A percentile compares a stretch with the other conserved stretches of the same genome.
Conservation (phyloP, 1,140 invertebrate species). For the Aphelenchoides avenae region DNA sequence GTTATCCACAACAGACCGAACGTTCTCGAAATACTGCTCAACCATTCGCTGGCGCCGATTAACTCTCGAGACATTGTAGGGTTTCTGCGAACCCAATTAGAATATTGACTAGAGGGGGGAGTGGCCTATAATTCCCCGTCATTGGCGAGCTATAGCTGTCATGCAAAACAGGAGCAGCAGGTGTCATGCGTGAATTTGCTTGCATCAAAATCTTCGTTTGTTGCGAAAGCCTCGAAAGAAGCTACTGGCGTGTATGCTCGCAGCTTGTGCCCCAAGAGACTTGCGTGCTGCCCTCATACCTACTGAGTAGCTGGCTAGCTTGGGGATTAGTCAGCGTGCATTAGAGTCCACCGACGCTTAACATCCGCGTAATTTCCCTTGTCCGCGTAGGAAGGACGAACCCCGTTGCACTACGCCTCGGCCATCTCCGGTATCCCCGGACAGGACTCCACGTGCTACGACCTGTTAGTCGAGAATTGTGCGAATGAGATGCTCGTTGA, state of each 20-base stretch:
- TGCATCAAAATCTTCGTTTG: too few relatives aligned
- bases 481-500: conserved; percentile 48
- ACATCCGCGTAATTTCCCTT: background rate
- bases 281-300: conserved; percentile 16
- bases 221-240: background rate
- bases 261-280: too few relatives aligned
- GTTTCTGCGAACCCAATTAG: too few relatives aligned
- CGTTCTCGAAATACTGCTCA: conserved; percentile 35
- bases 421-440: conserved; percentile 63
- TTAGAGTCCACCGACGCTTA: conserved; percentile 45
- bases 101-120: too few relatives aligned
- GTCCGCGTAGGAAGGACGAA: conserved; percentile 70
- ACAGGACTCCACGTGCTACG: conserved; percentile 37
- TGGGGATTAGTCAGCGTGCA: conserved; percentile 15
- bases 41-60: conserved; percentile 18
- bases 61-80: conserved; percentile 47
- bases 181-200: too few relatives aligned
- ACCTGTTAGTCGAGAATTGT: conserved; percentile 41
- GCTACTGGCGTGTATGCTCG: too few relatives aligned
- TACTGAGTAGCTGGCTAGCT: conserved; percentile 32
- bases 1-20: conserved; percentile 35
- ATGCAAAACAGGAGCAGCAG: too few relatives aligned
- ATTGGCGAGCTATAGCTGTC: background rate
- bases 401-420: conserved; percentile 81
- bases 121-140: too few relatives aligned